Evolutionary conservation across 2,797 vertebrate species (phyloP), one percentile per base, ranked within the genome.

Genomic region (Scolopax rusticola): DNA sequence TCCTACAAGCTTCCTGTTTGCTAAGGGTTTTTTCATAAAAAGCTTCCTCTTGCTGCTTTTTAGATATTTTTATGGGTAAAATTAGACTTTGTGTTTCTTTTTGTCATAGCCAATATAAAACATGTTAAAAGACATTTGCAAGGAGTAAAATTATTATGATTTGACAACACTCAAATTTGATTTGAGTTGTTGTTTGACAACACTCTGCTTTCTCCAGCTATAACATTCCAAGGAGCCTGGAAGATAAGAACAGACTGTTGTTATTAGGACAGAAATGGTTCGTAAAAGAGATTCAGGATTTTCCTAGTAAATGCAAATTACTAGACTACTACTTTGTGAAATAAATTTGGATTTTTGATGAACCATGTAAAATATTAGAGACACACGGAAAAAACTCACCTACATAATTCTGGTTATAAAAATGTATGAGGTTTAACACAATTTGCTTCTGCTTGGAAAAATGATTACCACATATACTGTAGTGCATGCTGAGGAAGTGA

Each of bases 1-100:
- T 89, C 41, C 61, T 84, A 24, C 77, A 68, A 73, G 76, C 61
- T 94, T 95, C 76, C 60, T 92, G 71, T 81, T 91, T 81, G 45
- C 13, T 78, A 43, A 68, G 48, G 11, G 3, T 25, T 76, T 86
- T 73, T 84, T 41, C 50, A 48, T 36, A 15, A 71, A 83, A 92
- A 57, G 16, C 24, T 85, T 74, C 84, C 56, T 78, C 48, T 53
- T 91, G 48, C 32, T 82, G 13, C 51, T 89, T 76, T 83, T 53
- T 15, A 50, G 63, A 9, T 67, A n/a, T 79, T 91, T 92, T 89
- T 59, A 53, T 19, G 83, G 59, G 43, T 76, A 19, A 59, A 33
- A 63, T 41, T 19, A 69, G 14, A 24, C 10, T 61, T 79, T 36
- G 19, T 74, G 32, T 5, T 87, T 87, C 28, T 12, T 25, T 93